Base-by-base conservation (phyloP, 2,888 invertebrate genomes). In the Coelinius sp. region DNA sequence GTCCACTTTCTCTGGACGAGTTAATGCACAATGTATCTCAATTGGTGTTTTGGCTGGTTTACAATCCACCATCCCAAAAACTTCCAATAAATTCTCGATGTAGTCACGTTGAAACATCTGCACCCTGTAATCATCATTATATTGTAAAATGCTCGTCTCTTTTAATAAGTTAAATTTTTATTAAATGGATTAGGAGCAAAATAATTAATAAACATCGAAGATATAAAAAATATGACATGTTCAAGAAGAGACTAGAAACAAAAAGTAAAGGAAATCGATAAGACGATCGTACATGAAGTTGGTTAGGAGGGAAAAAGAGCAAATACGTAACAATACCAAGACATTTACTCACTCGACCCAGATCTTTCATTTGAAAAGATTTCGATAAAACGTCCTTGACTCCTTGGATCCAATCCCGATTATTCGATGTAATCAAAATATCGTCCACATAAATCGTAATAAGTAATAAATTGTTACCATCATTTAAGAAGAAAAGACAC, bases 371-470 rank as follows among this genome's bases (percentile, higher is more conserved):
- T 10, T 49, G 31, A 24, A 70, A 70, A 8, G 14, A 2, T 31
- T 24, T 31, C 14, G 44, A 25, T 0, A 64, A 22, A 24, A 10
- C 12, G 1, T 10, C 8, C 38, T 70, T 64, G 14, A 70, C 35
- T 17, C 64, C 20, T n/a, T 38, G 52, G 6, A 64, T 64, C 46
- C 64, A 64, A 1, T 10, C 10, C 24, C 7, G n/a, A 20, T 63
- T 22, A 35, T 27, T 20, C 1, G 59, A 38, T 14, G 69, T 63
- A 6, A 69, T 24, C 14, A 69, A 25, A 7, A 69, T 69, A 27
- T 69, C 69, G 17, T 76, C 76, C 1, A 76, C 74, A 25, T 76
- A 76, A 8, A 76, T 72, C 3, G 70, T 63, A 1, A 74, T 52
- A 10, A 69, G 38, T 63, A 72, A 67, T 0, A 73, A 35, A 41